These are phyloP conservation scores for Eudemis profundana DNA, from an alignment of 2,888 invertebrate species.

Conservation along the genomic window DNA sequence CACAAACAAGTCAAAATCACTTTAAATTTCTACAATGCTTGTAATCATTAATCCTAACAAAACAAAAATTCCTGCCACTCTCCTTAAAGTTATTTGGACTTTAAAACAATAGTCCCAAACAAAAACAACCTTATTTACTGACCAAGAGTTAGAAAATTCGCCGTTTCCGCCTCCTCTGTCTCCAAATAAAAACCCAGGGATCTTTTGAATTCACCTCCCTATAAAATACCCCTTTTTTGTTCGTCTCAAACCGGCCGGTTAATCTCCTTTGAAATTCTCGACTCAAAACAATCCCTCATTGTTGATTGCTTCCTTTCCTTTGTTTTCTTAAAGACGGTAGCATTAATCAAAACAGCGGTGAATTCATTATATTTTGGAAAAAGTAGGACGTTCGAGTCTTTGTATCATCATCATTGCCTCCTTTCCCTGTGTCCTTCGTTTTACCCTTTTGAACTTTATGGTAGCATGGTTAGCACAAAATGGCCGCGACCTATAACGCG, in stretches of 20 bases:
- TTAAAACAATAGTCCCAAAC: conserved; percentile 15
- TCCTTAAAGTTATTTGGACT: not conserved
- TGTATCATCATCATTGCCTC: not conserved
- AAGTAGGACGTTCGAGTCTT: not conserved
- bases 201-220: conserved; percentile 37
- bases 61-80: not conserved
- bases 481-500: too few species aligned
- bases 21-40: not conserved
- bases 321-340: conserved; percentile 40
- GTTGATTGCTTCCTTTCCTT: conserved; percentile 43
- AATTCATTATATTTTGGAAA: not conserved
- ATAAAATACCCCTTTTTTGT: conserved; percentile 41
- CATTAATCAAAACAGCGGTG: conserved; percentile 39
- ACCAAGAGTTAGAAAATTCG: conserved; percentile 40
- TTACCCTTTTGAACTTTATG: too few species aligned
- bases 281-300: conserved; percentile 40
- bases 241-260: conserved; percentile 37
- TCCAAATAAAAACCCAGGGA: conserved; percentile 29
- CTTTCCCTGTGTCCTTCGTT: too few species aligned
- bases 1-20: too few species aligned
- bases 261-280: conserved; percentile 40
- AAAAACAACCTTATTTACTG: conserved; percentile 40
- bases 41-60: not conserved
- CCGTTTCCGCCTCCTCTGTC: conserved; percentile 31
- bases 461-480: too few species aligned